Evolutionary conservation across 2,113 vertebrate genomes (phyloP), one percentile per base, ranked within the genome.

Genomic region (Grallaria varia): DNA sequence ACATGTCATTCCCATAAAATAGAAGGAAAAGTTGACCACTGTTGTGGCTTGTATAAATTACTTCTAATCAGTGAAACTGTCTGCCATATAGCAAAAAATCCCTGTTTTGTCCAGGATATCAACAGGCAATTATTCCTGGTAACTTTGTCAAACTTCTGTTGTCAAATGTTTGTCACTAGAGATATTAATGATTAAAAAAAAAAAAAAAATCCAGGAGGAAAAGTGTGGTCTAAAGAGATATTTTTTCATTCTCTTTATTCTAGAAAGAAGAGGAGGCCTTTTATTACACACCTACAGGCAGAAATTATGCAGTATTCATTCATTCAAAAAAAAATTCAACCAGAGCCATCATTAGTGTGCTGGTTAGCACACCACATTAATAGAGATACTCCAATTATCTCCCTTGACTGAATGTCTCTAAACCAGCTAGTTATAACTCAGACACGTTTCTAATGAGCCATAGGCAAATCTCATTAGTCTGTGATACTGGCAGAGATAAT

Each of bases 391-490:
- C 31, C 56, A 92, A 77, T 94, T 94, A 89, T 45, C 52, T 92
- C 45, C 75, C 66, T 59, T 85, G 80, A 95, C 77, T 74, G 8
- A 84, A 49, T 42, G 27, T 82, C 35, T 87, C 89, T 80, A 72
- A 84, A 89, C 30, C n/a, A 93, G 53, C 18, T 59, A 87, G 52
- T 42, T 62, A 68, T 67, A 94, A 84, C 35, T 93, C 76, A 92
- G 68, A 80, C n/a, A 56, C 62, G 47, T 71, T 88, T 88, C 69
- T 95, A 95, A 95, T 93, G 63, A 95, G 91, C 82, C 84, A 75
- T 31, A 89, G 64, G 91, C 76, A 88, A 94, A 93, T 93, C 91
- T 96, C 93, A 95, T 97, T 96, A 97, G 63, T 68, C 33, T 95
- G 55, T 77, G 91, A 62, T 94, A 76, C 40, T 10, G 31, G 58